A percentile compares a stretch with the other conserved stretches of the same genome.
phyloP scores from a whole-genome alignment of 2,113 vertebrate species.

The Opisthocomus hoazin region DNA sequence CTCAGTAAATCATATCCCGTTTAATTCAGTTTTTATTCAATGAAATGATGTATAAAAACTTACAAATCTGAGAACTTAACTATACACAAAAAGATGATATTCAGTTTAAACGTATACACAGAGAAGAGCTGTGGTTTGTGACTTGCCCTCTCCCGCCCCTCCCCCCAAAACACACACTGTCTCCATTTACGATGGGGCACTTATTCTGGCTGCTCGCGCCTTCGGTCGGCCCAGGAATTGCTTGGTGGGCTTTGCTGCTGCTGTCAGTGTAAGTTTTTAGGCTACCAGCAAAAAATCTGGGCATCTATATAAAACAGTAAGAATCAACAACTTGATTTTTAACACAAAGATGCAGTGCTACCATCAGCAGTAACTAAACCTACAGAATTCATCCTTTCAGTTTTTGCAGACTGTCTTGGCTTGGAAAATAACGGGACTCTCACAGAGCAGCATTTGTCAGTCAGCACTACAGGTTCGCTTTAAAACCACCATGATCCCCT shows the following conservation, averaged over 20 bases:
- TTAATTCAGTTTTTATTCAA: constrained; percentile 78
- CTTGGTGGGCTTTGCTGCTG: constrained; percentile 6
- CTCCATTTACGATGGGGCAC: constrained; percentile 45
- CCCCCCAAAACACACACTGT: constrained; percentile 48
- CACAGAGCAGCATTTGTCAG: background rate
- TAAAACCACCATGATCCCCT: constrained; percentile 50
- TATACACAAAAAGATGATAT: constrained; percentile 75
- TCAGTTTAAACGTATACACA: constrained; percentile 69
- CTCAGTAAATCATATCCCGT: constrained; percentile 39
- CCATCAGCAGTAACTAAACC: constrained; percentile 42
- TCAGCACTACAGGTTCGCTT: constrained; percentile 10
- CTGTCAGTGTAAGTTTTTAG: constrained; percentile 42
- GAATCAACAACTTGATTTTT: constrained; percentile 62
- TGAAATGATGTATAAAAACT: constrained; percentile 83
- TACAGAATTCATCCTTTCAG: constrained; percentile 6
- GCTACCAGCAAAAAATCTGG: constrained; percentile 56
- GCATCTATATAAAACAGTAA: constrained; percentile 49
- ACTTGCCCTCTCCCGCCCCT: constrained; percentile 46
- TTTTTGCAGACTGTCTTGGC: constrained; percentile 32
- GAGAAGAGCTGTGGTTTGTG: constrained; percentile 59
- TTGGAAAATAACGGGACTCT: constrained; percentile 10
- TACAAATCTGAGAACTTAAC: constrained; percentile 81
- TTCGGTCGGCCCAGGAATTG: constrained; percentile 41
- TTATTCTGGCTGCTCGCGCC: constrained; percentile 10
- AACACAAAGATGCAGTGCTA: constrained; percentile 58